Conservation (phyloP, 2,888 invertebrate species). For the Hipparchia sbordonii region DNA sequence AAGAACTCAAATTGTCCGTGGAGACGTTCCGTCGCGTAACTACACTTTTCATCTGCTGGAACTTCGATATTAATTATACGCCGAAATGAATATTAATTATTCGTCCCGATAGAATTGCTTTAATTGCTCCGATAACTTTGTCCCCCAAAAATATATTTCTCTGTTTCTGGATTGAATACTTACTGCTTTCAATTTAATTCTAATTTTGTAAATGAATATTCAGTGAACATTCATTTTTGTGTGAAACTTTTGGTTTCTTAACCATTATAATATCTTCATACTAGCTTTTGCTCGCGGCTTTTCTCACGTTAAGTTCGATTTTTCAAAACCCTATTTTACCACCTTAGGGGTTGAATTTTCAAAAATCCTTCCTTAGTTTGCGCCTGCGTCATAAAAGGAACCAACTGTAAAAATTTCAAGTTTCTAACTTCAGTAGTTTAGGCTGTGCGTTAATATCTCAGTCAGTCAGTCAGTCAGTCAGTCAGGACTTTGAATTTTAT, state of each 20-base stretch:
- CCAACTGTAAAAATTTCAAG: too few relatives aligned
- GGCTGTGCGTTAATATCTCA: too few relatives aligned
- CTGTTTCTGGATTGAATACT: not conserved
- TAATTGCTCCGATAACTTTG: constrained; percentile 5
- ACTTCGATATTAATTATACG: constrained; percentile 18
- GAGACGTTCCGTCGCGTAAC: constrained; percentile 55
- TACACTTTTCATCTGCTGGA: constrained; percentile 7
- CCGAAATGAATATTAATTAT: constrained; percentile 14
- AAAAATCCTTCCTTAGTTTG: too few relatives aligned
- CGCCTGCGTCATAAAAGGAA: too few relatives aligned
- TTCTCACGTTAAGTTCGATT: too few relatives aligned
- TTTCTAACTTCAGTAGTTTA: too few relatives aligned
- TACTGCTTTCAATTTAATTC: not conserved
- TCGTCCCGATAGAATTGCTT: constrained; percentile 8
- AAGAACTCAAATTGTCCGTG: constrained; percentile 69
- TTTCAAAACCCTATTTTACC: too few relatives aligned
- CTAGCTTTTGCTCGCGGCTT: too few relatives aligned
- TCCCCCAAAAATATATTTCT: not conserved
- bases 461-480: too few relatives aligned
- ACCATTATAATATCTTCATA: not conserved
- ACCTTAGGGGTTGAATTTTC: too few relatives aligned
- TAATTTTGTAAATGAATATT: not conserved
- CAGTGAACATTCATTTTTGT: not conserved
- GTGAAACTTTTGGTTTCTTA: not conserved
- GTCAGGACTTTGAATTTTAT: too few relatives aligned